Evolutionary conservation across 2,113 vertebrate species (phyloP).

Genomic region (Neolamprologus cancellatus): DNA sequence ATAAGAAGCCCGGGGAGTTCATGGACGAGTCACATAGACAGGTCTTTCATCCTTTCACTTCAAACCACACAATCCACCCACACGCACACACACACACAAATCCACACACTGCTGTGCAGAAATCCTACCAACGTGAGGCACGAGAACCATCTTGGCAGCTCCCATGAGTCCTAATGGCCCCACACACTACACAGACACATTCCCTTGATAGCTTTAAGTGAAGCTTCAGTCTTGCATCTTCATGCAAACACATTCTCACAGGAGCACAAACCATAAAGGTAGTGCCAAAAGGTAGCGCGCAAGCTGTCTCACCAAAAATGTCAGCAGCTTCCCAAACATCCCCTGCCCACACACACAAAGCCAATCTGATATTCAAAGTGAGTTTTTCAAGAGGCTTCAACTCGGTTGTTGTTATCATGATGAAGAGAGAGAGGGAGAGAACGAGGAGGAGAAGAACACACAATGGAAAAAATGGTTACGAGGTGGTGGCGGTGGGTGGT

Average conservation of each 20-base stretch:
- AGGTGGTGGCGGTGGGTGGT: not conserved
- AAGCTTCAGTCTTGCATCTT: not conserved
- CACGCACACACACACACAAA: not conserved
- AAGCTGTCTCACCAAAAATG: constrained; percentile 36
- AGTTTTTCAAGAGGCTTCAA: constrained; percentile 50
- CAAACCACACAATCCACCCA: constrained; percentile 5
- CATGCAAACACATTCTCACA: not conserved
- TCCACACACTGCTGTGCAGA: not conserved
- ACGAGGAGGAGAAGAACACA: not conserved
- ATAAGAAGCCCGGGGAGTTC: not conserved
- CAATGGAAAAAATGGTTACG: not conserved
- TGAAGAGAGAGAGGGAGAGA: constrained; percentile 2
- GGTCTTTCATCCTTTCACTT: not conserved
- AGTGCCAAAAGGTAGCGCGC: not conserved
- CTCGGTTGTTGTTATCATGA: constrained; percentile 46
- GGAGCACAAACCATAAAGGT: not conserved
- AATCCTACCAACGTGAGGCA: not conserved
- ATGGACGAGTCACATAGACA: not conserved
- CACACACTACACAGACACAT: not conserved
- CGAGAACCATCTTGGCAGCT: not conserved
- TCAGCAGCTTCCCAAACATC: constrained; percentile 16
- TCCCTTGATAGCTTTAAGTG: not conserved
- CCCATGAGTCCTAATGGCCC: not conserved
- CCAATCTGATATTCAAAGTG: constrained; percentile 59
- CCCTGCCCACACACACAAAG: not conserved